Evolutionary conservation across 2,888 invertebrate genomes (phyloP), one percentile per base, ranked within the genome.

Genomic region (Pasiphila rectangulata): DNA sequence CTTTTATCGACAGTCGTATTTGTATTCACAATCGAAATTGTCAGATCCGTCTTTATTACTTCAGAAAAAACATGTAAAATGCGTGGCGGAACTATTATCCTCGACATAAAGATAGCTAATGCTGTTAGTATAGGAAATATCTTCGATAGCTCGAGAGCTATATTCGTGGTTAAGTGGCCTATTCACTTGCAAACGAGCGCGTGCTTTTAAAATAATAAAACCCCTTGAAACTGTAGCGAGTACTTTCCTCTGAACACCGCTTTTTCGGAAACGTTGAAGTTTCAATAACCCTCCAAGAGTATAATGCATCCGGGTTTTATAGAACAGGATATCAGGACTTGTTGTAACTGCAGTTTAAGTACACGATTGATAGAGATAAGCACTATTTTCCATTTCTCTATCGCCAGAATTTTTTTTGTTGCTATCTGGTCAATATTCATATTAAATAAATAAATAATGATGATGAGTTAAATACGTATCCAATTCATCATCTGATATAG

Each of bases 161-260:
- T 79, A 79, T 84, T 71, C 87, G 87, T 85, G 87, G 88, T 81
- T 89, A 89, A 89, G 89, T 89, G 87, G 87, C 80, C 84, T 79
- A 89, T 89, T 89, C 88, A 79, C 88, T 84, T 89, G 88, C 89
- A 89, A 89, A 89, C 89, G 89, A 84, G 85, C 83, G 81, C 74
- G 77, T 75, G 79, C 87, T 88, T 82, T 84, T 85, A 84, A 87
- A 83, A 87, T 84, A 85, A 87, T 83, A 83, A 83, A 86, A 85
- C 77, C 81, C 75, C 83, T 86, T 83, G 72, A 79, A 57, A 59
- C 57, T 61, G 72, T 75, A 71, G 75, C 69, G 64, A 34, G 48
- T 43, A 48, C 6, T 9, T 38, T 25, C 23, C 35, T 35, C 29
- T 35, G 41, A 40, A 40, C 37, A 49, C 34, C 29, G 37, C 29